Conservation (phyloP, 2,113 vertebrate genomes). For the Nesoenas mayeri region DNA sequence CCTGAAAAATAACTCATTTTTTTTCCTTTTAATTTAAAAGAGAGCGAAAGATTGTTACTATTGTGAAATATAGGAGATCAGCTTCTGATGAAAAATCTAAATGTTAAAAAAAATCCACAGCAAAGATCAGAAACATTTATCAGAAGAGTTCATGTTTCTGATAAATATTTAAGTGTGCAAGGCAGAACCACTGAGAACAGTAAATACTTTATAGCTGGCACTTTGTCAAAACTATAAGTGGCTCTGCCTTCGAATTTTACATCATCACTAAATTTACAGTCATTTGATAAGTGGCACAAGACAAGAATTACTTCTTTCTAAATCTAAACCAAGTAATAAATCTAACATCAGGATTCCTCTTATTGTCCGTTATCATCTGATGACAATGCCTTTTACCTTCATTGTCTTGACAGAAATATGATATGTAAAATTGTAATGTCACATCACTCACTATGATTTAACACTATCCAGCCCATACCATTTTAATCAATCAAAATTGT, state of each 20-base stretch:
- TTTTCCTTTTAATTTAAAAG: constrained; percentile 12
- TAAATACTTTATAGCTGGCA: constrained; percentile 93
- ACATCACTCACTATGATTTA: constrained; percentile 98
- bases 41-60: neutral
- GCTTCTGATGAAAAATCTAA: constrained; percentile 67
- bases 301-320: constrained; percentile 92
- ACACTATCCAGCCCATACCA: constrained; percentile 85
- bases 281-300: constrained; percentile 91
- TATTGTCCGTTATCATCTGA: constrained; percentile 91
- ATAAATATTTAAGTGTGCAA: constrained; percentile 85
- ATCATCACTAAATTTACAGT: constrained; percentile 90
- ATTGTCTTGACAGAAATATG: constrained; percentile 98
- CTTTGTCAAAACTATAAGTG: constrained; percentile 93
- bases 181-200: constrained; percentile 82
- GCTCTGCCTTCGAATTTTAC: constrained; percentile 88
- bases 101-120: constrained; percentile 54
- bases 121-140: constrained; percentile 79
- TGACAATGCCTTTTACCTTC: constrained; percentile 94
- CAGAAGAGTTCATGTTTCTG: constrained; percentile 81
- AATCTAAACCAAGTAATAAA: constrained; percentile 94
- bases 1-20: neutral
- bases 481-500: constrained; percentile 99
- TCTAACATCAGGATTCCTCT: constrained; percentile 87
- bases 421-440: constrained; percentile 95
- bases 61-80: constrained; percentile 45